Evolutionary conservation across 1,140 invertebrate species (phyloP).

Genomic region (Bombus confusus): DNA sequence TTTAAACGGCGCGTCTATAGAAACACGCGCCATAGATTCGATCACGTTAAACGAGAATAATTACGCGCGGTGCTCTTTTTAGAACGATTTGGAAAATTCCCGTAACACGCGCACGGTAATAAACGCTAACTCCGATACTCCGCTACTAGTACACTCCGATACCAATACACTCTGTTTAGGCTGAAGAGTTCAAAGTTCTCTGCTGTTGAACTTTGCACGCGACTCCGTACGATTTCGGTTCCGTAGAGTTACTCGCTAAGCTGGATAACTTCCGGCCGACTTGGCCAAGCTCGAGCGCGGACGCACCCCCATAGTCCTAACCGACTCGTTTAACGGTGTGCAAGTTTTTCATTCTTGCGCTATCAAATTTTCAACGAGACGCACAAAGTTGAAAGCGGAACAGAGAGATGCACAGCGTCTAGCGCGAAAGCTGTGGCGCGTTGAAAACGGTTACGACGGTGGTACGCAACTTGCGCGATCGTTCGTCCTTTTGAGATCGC

Average conservation of each 20-base stretch:
- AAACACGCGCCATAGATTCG: not conserved
- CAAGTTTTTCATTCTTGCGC: not conserved
- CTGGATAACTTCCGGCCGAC: not conserved
- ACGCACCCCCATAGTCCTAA: not conserved
- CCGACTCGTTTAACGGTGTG: not conserved
- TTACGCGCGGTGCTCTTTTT: too few species aligned
- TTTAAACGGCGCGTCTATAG: not conserved
- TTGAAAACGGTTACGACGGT: not conserved
- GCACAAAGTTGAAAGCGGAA: not conserved
- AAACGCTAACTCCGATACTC: not conserved
- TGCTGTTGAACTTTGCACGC: not conserved
- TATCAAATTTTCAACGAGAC: constrained; percentile 15
- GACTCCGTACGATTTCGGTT: not conserved
- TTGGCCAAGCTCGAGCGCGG: not conserved
- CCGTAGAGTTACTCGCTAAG: not conserved
- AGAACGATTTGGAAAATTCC: not conserved
- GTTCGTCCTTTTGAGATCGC: not conserved
- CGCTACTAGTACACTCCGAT: too few species aligned
- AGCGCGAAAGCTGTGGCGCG: not conserved
- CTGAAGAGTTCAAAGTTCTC: not conserved
- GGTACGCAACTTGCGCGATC: not conserved
- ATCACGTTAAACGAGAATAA: too few species aligned
- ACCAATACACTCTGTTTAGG: not conserved
- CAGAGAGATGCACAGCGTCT: not conserved
- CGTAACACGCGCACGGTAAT: too few species aligned